Base-by-base conservation (phyloP, 1,140 invertebrate species). In the Drosophila saltans region DNA sequence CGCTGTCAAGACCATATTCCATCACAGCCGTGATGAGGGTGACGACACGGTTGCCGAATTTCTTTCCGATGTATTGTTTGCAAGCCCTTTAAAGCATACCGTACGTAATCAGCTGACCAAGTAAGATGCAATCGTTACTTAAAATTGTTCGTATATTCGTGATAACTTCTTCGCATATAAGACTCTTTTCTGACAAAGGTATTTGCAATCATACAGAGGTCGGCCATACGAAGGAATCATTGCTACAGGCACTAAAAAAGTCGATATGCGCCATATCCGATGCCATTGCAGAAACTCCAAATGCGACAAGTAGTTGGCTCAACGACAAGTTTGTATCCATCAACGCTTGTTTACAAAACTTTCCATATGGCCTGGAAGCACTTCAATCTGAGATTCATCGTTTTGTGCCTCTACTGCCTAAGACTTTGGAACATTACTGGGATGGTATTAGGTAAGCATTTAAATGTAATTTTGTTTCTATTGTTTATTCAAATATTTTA, bases 291-390 rank as follows among this genome's bases (percentile, higher is more conserved):
- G 16, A 1, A 2, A 11, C 7, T 0, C 2, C 1, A 0, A 4
- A 2, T 0, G 28, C 11, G 0, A 6, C 16, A n/a, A 55, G 69
- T 1, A 75, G 79, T 24, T 2, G 2, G 0, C 5, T 66, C 0
- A 86, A 86, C 16, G 75, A 86, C 41, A 43, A 82, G 1, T 60
- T 86, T 5, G 79, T 79, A 4, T 82, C 82, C 0, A 55, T 81
- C 0, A 57, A 64, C 11, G 75, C 56, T 39, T 88, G 82, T 1
- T 48, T 86, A 41, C 83, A 86, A 5, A 86, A 76, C 6, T 86
- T 86, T 3, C 11, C 60, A 0, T 79, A 26, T 40, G 82, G 82
- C 3, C 69, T 72, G 6, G 69, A 77, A 41, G 80, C 76, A 0
- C 66, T 86, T 0, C 58, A 30, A 6, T 11, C 41, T 5, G 55